Conservation (phyloP, 2,888 invertebrate species). For the Plebejus melissa region DNA sequence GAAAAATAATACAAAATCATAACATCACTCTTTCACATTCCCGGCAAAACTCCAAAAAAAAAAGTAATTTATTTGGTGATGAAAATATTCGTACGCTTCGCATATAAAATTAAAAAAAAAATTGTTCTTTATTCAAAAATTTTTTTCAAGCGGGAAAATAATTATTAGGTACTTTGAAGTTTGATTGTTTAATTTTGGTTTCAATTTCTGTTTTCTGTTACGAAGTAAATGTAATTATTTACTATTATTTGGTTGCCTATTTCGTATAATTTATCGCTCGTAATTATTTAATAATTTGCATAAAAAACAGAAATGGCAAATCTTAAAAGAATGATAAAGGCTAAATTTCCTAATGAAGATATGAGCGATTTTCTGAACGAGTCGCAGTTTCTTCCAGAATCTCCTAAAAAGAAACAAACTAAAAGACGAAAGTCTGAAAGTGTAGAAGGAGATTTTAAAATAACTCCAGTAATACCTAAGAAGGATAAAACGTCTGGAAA, state of each 20-base stretch:
- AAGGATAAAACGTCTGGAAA: conserved; percentile 51
- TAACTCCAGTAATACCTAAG: conserved; percentile 47
- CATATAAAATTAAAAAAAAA: background rate
- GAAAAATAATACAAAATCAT: too few relatives aligned
- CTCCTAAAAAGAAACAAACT: conserved; percentile 48
- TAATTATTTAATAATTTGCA: background rate
- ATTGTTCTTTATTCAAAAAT: background rate
- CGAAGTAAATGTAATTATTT: too few relatives aligned
- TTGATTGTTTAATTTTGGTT: too few relatives aligned
- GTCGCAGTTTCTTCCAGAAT: conserved; percentile 43
- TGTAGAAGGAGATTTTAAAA: conserved; percentile 47
- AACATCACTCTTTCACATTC: too few relatives aligned
- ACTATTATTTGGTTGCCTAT: background rate
- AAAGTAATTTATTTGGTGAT: background rate
- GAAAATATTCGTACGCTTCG: background rate
- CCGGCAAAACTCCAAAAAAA: too few relatives aligned
- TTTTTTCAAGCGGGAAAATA: background rate
- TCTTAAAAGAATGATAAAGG: conserved; percentile 48
- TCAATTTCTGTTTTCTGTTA: too few relatives aligned
- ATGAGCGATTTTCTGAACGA: conserved; percentile 43
- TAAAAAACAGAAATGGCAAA: conserved; percentile 45
- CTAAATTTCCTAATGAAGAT: conserved; percentile 54
- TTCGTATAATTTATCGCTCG: background rate
- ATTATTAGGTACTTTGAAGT: background rate
- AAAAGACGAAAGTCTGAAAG: conserved; percentile 47